Evolutionary conservation across 2,888 invertebrate genomes (phyloP).

Genomic region (Rutpela maculata): DNA sequence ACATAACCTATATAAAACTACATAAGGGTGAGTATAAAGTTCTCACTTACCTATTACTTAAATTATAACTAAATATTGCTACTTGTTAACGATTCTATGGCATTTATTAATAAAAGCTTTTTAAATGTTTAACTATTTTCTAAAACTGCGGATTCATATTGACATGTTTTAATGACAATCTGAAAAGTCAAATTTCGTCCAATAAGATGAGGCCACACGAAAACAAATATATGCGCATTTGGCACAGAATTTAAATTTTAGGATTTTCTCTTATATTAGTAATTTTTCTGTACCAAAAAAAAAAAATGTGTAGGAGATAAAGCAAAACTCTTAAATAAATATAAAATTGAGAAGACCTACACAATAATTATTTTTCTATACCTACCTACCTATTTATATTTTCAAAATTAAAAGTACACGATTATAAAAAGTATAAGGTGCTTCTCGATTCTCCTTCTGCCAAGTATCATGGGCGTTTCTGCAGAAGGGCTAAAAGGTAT

Average conservation of each 20-base stretch:
- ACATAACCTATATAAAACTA: background rate
- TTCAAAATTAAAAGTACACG: too few relatives aligned
- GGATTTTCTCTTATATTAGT: background rate
- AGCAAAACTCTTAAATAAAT: too few relatives aligned
- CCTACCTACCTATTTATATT: too few relatives aligned
- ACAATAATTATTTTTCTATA: too few relatives aligned
- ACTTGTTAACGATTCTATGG: background rate
- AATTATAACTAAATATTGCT: constrained; percentile 13
- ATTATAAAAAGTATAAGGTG: too few relatives aligned
- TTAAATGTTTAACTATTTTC: background rate
- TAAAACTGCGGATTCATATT: constrained; percentile 19
- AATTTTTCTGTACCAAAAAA: too few relatives aligned
- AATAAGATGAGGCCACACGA: constrained; percentile 39
- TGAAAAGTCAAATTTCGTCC: constrained; percentile 15
- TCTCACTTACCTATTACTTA: constrained; percentile 22
- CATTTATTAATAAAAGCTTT: background rate
- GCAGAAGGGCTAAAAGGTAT: too few relatives aligned
- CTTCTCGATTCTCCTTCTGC: too few relatives aligned
- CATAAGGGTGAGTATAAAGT: background rate
- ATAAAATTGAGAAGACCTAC: too few relatives aligned
- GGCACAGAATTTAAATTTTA: constrained; percentile 30
- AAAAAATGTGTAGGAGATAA: too few relatives aligned
- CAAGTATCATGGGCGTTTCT: too few relatives aligned
- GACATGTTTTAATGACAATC: constrained; percentile 13
- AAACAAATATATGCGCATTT: constrained; percentile 39